Evolutionary conservation across 2,113 vertebrate species (phyloP), one percentile per base, ranked within the genome.

Genomic region (Thinocorus orbignyianus): DNA sequence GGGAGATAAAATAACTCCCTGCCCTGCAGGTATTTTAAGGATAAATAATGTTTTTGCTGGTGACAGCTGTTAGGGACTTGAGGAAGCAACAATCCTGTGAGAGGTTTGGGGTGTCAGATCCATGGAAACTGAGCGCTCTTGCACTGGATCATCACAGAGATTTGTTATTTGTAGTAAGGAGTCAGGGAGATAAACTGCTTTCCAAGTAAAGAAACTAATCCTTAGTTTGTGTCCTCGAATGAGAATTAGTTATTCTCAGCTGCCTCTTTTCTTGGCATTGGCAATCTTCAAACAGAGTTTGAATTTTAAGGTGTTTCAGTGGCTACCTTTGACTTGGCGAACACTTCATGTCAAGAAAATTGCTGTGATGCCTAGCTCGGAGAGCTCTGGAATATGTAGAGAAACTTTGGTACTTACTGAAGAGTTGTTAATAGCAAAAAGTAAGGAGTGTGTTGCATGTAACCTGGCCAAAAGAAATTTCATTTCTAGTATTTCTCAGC

Each of bases 21-120:
- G 76, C n/a, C 76, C 65, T 81, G 69, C 86, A 90, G 95, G 92
- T 96, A 62, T 88, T 94, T 35, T 23, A 66, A 84, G 88, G 68
- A 54, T 94, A 95, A 96, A 93, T 92, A 79, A 86, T 88, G 83
- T 71, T 82, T 92, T 66, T 94, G 65, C 80, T 86, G 48, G 82
- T 81, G 76, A 71, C 82, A 94, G 83, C 93, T 86, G 80, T 55
- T 92, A 52, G 65, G 37, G 69, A 88, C 23, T 26, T 58, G 77
- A 79, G 77, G 86, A 91, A 88, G 60, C 90, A 92, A 30, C n/a
- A 57, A 13, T 84, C 51, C 69, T 48, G 0, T 62, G 79, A 88
- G 64, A 82, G 58, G 33, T 88, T n/a, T 12, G 5, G 82, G 88
- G 18, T 92, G 25, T 70, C 60, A 82, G 71, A 11, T 65, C 94